Conservation (phyloP, 2,113 vertebrate species). For the Eulacestoma nigropectus region DNA sequence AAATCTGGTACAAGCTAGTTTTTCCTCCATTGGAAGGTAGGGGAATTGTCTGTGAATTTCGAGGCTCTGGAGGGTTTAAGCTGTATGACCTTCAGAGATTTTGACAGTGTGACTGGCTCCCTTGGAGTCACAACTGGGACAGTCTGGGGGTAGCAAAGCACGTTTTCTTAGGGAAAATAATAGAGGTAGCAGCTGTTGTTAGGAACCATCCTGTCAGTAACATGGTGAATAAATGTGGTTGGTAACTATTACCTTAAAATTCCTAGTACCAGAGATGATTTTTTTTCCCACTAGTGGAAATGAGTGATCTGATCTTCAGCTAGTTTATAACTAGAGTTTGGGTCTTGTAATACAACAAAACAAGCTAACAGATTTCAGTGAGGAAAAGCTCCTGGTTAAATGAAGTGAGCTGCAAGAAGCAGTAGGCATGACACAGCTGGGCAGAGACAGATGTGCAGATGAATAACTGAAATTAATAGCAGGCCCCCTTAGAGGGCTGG, state of each 20-base stretch:
- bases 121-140: background rate
- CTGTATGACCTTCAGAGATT: background rate
- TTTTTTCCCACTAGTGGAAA: background rate
- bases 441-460: conserved; percentile 59
- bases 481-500: conserved; percentile 49
- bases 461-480: conserved; percentile 60
- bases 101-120: background rate
- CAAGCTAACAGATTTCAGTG: background rate
- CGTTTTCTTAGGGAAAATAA: background rate
- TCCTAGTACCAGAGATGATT: background rate
- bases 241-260: background rate
- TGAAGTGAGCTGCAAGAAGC: conserved; percentile 32
- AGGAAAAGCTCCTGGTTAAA: conserved; percentile 14
- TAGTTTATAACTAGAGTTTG: background rate
- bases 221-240: background rate
- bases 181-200: background rate
- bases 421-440: conserved; percentile 27
- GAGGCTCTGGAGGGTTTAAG: background rate
- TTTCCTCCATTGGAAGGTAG: background rate
- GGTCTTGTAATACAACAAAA: background rate
- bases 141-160: background rate
- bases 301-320: background rate
- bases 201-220: background rate
- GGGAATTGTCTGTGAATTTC: background rate
- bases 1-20: background rate